Evolutionary conservation across 1,140 invertebrate genomes (phyloP), one percentile per base, ranked within the genome.

Genomic region (Scaptomyza montana): DNA sequence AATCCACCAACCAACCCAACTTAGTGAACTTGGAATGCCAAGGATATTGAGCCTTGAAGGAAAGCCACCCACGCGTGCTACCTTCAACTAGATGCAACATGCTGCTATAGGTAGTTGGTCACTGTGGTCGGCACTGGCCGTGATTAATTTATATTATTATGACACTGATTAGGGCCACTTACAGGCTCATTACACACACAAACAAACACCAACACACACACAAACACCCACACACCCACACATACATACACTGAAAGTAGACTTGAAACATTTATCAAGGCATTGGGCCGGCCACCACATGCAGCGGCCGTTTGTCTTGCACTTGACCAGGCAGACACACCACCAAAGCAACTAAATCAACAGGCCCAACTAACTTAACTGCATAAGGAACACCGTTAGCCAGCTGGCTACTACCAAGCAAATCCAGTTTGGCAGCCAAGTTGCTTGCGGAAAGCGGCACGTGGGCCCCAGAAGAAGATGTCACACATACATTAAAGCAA

Each of bases 91-190:
- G 75, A 70, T 76, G 68, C 51, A 60, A 36, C 33, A 36, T 36
- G 73, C 55, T 75, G 66, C 71, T 75, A 70, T 74, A 80, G 77
- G 73, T 77, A 67, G 68, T 65, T 57, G n/a, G 5, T 5, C 16
- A 39, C 25, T 4, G 28, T 41, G 4, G 33, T 36, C 33, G 41
- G 30, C 16, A 9, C 64, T 56, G 64, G 53, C 57, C 77, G 82
- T 87, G 82, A 87, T 87, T 87, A 87, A 87, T 87, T 89, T 87
- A 68, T 87, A 89, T 87, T 87, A 87, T 87, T 87, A 87, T 89
- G 84, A 87, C 84, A 87, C 79, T 87, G 84, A 87, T 87, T 89
- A 87, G 79, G 75, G 77, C 82, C 82, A 87, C 82, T 89, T 87
- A 87, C 84, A 87, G 79, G 84, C 84, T 87, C 79, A 89, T 87